phyloP scores from a whole-genome alignment of 2,888 invertebrate species.

The Volucella inflata region DNA sequence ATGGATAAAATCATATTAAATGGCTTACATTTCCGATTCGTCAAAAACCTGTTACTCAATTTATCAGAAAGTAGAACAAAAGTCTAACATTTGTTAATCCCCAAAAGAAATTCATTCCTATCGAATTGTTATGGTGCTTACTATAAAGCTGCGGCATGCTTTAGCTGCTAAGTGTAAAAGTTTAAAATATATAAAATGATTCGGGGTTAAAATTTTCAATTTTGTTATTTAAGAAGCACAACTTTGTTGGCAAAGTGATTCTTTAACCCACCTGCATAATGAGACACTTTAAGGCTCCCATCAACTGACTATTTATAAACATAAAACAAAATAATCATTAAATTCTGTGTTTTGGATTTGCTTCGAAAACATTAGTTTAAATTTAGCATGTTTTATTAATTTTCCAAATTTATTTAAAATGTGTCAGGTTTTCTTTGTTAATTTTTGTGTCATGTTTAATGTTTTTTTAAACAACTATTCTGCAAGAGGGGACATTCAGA shows the following conservation, averaged over 20 bases:
- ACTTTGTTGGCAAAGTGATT: slow-evolving; percentile 1
- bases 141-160: slow-evolving; percentile 43
- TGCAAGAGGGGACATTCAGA: slow-evolving; percentile 19
- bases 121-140: slow-evolving; percentile 9
- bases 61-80: background rate
- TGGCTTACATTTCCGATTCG: no score
- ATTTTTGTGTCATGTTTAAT: slow-evolving; percentile 20
- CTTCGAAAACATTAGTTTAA: background rate
- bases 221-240: slow-evolving; percentile 25
- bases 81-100: background rate
- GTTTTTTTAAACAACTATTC: slow-evolving; percentile 11
- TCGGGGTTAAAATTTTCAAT: background rate
- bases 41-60: no score
- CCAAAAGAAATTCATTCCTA: background rate
- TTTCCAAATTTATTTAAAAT: slow-evolving; percentile 33
- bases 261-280: slow-evolving; percentile 56
- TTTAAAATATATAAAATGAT: background rate
- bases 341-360: slow-evolving; percentile 1
- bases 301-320: slow-evolving; percentile 57
- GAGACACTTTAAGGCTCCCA: slow-evolving; percentile 47
- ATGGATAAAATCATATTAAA: no score
- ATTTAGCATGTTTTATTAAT: slow-evolving; percentile 33
- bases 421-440: slow-evolving; percentile 17
- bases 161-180: slow-evolving; percentile 26
- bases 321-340: slow-evolving; percentile 32